Percentiles rank a stretch among this genome's conserved stretches.
Conservation (phyloP, 2,113 vertebrate species). For the Danionella cerebrum region DNA sequence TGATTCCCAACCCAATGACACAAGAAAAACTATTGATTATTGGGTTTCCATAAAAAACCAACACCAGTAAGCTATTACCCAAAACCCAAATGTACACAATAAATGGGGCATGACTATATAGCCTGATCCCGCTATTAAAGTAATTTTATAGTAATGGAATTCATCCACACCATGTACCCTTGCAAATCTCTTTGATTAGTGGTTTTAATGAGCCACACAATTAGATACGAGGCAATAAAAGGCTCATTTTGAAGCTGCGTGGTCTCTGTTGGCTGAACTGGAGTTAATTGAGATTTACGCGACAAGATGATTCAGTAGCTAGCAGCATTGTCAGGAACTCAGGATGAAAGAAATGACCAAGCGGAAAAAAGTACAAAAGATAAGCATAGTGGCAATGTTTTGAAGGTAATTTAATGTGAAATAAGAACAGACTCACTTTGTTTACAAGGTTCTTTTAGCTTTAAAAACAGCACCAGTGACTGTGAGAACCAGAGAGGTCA, state of each 20-base stretch:
- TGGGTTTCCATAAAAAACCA: no score
- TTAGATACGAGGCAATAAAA: slow-evolving; percentile 25
- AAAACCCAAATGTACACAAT: no score
- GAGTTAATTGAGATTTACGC: slow-evolving; percentile 23
- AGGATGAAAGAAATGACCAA: slow-evolving; percentile 2
- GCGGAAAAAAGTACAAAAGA: background rate
- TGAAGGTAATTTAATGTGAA: background rate
- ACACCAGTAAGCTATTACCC: no score
- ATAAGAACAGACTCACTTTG: background rate
- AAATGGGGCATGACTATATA: no score
- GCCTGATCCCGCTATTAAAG: no score
- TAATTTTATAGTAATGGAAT: no score
- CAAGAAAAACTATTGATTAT: no score
- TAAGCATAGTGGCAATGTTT: background rate
- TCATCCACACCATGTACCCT: no score
- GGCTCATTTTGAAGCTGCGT: background rate
- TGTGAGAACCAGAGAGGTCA: background rate
- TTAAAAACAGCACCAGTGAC: background rate
- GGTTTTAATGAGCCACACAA: slow-evolving; percentile 17
- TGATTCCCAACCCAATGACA: no score
- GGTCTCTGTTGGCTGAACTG: slow-evolving; percentile 5
- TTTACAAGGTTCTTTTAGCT: background rate
- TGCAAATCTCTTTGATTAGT: slow-evolving; percentile 11
- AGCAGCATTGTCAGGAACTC: background rate
- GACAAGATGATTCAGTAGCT: background rate